phyloP scores from a whole-genome alignment of 2,888 invertebrate genomes.

The Drosophila neonasuta region DNA sequence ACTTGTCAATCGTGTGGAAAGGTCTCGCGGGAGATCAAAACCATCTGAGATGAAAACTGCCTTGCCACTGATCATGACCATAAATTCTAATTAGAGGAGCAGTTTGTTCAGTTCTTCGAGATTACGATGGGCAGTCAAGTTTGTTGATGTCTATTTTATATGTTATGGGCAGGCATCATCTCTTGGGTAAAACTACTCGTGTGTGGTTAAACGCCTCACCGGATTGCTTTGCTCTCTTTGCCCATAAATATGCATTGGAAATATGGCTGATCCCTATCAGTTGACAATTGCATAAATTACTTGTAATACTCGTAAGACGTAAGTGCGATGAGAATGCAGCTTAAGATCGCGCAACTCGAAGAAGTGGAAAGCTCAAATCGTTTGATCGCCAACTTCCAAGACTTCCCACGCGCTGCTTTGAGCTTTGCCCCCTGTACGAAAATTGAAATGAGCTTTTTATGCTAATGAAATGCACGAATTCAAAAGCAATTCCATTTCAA shows the following conservation, averaged over 20 bases:
- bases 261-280: conserved; percentile 41
- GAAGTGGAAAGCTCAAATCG: conserved; percentile 32
- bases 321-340: background rate
- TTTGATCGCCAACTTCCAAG: conserved; percentile 29
- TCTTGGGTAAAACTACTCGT: conserved; percentile 2
- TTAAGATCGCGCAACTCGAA: background rate
- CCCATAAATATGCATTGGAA: conserved; percentile 43
- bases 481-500: conserved; percentile 52
- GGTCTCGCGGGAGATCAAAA: conserved; percentile 20
- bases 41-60: conserved; percentile 1
- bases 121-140: background rate
- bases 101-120: background rate
- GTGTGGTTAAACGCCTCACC: conserved; percentile 40
- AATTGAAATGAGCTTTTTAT: conserved; percentile 59
- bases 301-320: conserved; percentile 3
- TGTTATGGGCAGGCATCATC: background rate
- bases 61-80: conserved; percentile 21
- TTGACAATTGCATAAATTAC: conserved; percentile 51
- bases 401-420: conserved; percentile 46
- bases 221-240: conserved; percentile 31
- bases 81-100: conserved; percentile 47
- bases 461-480: conserved; percentile 58
- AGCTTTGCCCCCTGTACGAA: conserved; percentile 37
- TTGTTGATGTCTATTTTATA: conserved; percentile 16
- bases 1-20: conserved; percentile 25